phyloP scores from a whole-genome alignment of 2,888 invertebrate genomes.

The Eilema griseolum region DNA sequence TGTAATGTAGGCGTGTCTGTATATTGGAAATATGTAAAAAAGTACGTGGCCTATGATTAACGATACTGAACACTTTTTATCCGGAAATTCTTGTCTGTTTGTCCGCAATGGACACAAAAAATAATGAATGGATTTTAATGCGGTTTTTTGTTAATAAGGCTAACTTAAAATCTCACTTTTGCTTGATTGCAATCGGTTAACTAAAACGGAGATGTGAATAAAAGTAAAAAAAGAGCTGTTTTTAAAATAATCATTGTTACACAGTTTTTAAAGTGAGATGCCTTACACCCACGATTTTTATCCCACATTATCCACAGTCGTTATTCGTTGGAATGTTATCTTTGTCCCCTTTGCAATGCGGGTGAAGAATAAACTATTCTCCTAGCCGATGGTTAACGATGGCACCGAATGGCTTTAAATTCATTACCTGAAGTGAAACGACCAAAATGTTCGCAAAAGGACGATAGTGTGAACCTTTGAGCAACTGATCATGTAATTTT shows the following conservation, averaged over 20 bases:
- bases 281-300: not conserved
- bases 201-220: no score
- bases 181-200: no score
- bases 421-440: not conserved
- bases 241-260: not conserved
- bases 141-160: no score
- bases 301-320: not conserved
- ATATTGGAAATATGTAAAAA: no score
- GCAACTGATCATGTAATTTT: not conserved
- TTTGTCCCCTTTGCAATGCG: constrained; percentile 4
- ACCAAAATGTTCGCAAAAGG: not conserved
- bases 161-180: no score
- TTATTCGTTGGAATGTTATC: not conserved
- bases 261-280: not conserved
- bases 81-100: no score
- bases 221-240: not conserved
- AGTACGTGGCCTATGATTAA: no score
- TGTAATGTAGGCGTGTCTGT: no score
- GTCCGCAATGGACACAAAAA: no score
- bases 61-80: no score
- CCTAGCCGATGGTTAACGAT: not conserved
- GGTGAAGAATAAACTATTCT: constrained; percentile 3
- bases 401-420: not conserved
- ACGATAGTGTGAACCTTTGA: not conserved
- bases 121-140: no score